A percentile compares a stretch with the other conserved stretches of the same genome.
phyloP scores from a whole-genome alignment of 2,888 invertebrate species.

The Spodoptera littoralis region DNA sequence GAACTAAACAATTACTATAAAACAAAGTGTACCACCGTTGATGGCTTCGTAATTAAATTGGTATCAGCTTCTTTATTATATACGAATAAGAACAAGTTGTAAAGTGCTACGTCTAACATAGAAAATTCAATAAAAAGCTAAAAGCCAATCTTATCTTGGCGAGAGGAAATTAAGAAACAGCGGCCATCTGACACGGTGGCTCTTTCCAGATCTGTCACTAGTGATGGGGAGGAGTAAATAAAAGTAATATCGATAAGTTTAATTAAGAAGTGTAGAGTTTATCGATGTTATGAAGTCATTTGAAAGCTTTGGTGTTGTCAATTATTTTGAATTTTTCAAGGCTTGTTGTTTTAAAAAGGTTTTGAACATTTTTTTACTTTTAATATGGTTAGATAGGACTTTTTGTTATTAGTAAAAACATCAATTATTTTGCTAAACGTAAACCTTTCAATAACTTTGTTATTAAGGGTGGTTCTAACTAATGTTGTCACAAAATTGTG shows the following conservation, averaged over 20 bases:
- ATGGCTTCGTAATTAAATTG: constrained; percentile 55
- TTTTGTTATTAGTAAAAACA: background rate
- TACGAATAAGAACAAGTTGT: constrained; percentile 70
- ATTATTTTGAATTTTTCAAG: too few relatives aligned
- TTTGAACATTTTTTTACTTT: background rate
- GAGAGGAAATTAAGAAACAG: constrained; percentile 89
- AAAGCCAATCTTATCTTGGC: constrained; percentile 88
- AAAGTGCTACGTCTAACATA: constrained; percentile 82
- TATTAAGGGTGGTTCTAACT: too few relatives aligned
- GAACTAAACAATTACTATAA: constrained; percentile 25
- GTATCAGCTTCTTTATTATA: constrained; percentile 56
- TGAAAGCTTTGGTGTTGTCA: too few relatives aligned
- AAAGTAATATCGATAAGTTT: constrained; percentile 36
- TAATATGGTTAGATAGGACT: background rate
- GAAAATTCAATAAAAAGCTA: constrained; percentile 89
- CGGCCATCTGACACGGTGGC: constrained; percentile 88
- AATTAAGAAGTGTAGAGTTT: background rate
- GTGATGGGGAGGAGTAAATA: constrained; percentile 60
- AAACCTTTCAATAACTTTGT: too few relatives aligned
- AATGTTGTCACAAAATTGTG: background rate
- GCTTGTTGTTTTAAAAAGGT: too few relatives aligned
- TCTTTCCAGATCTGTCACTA: constrained; percentile 83
- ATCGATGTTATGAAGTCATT: background rate
- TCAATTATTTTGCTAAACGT: too few relatives aligned
- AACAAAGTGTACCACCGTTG: constrained; percentile 40